Evolutionary conservation across 2,113 vertebrate species (phyloP).

Genomic region (Seriola rivoliana): DNA sequence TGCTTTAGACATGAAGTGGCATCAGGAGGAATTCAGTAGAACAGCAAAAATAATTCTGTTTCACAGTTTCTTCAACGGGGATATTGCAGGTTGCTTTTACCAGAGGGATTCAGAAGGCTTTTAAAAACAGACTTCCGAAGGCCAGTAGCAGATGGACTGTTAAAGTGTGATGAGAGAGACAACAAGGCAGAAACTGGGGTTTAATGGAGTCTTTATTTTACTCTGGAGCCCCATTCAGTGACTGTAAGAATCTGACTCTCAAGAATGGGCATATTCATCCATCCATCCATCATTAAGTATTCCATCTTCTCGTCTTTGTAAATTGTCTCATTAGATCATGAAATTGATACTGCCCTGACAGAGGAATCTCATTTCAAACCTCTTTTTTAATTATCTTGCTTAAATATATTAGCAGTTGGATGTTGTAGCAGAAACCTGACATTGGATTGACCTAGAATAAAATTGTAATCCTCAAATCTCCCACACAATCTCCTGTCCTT

Average conservation of each 20-base stretch:
- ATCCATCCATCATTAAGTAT: constrained; percentile 35
- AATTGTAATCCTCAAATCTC: constrained; percentile 22
- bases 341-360: constrained; percentile 16
- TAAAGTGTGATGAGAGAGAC: constrained; percentile 32
- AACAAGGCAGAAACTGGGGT: constrained; percentile 23
- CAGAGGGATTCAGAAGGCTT: constrained; percentile 55
- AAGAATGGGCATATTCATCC: constrained; percentile 18
- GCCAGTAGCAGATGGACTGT: constrained; percentile 26
- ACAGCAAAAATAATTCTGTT: background rate
- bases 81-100: constrained; percentile 27
- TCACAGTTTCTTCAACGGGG: background rate
- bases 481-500: constrained; percentile 18
- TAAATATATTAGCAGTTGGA: constrained; percentile 26
- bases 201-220: constrained; percentile 68
- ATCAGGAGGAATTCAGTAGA: background rate
- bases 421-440: background rate
- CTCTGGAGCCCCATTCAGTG: constrained; percentile 56
- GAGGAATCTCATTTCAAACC: constrained; percentile 41
- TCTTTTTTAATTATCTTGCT: constrained; percentile 30
- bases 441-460: constrained; percentile 45
- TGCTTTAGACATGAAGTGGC: background rate
- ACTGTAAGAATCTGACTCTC: constrained; percentile 52
- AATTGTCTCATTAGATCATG: constrained; percentile 35
- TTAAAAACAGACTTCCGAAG: constrained; percentile 48
- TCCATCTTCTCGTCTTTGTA: constrained; percentile 1